Evolutionary conservation across 2,113 vertebrate genomes (phyloP).

Genomic region (Oryzias curvinotus): DNA sequence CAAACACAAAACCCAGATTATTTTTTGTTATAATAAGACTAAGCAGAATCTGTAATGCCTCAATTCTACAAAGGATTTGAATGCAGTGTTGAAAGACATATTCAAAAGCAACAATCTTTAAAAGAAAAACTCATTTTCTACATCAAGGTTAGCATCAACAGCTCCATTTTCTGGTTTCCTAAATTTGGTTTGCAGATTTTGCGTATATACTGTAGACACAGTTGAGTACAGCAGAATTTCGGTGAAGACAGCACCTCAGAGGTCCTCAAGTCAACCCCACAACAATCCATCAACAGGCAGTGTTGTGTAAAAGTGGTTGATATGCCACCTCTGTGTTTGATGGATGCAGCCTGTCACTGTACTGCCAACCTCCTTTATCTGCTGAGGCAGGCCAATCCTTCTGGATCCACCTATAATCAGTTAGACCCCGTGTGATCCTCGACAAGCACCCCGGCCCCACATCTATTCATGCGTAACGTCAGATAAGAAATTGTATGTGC

Average conservation of each 20-base stretch:
- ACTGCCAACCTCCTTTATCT: conserved; percentile 65
- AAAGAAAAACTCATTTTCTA: too few species aligned
- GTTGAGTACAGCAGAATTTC: conserved; percentile 41
- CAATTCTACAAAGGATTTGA: too few species aligned
- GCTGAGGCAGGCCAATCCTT: conserved; percentile 62
- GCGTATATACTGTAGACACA: conserved; percentile 42
- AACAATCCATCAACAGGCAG: conserved; percentile 69
- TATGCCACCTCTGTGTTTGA: conserved; percentile 64
- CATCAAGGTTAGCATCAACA: too few species aligned
- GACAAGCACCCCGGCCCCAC: conserved; percentile 38
- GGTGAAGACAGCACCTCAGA: conserved; percentile 65
- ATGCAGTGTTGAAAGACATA: too few species aligned
- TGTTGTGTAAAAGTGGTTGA: conserved; percentile 61
- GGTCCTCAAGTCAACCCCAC: conserved; percentile 64
- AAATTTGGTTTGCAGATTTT: conserved; percentile 32
- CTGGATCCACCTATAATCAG: conserved; percentile 67
- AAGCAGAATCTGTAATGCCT: too few species aligned
- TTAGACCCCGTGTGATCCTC: conserved; percentile 62
- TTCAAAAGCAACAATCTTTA: too few species aligned
- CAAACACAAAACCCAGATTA: conserved; percentile 44
- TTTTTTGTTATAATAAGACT: conserved; percentile 31
- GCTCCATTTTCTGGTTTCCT: too few species aligned
- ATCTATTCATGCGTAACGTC: conserved; percentile 63
- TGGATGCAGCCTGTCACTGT: conserved; percentile 62
- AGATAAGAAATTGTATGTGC: conserved; percentile 68